These are phyloP conservation scores for Sylvilagus bachmani DNA, from an alignment of 2,113 vertebrate species.

Conservation along the genomic window DNA sequence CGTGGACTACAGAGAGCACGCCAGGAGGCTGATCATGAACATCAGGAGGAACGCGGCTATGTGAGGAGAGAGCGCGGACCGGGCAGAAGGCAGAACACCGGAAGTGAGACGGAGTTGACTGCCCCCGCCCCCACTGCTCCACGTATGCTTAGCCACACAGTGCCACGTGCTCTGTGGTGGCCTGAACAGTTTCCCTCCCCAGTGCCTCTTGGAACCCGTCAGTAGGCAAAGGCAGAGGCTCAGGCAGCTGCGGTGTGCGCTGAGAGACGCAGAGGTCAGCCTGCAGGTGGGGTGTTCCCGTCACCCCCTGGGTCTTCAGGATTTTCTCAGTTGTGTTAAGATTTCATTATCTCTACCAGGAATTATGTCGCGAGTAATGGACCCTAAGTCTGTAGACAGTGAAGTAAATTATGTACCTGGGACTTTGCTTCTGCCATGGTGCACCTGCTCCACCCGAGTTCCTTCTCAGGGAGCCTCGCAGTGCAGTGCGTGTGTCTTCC, in stretches of 20 bases:
- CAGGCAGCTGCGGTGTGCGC: not conserved
- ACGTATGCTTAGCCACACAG: not conserved
- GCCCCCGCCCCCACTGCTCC: not conserved
- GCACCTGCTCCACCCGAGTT: constrained; percentile 60
- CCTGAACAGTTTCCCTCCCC: constrained; percentile 56
- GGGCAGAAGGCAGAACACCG: constrained; percentile 31
- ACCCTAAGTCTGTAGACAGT: constrained; percentile 65
- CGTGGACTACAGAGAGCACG: constrained; percentile 95
- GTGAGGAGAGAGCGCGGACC: constrained; percentile 50
- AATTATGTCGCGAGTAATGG: constrained; percentile 73
- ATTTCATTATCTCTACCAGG: constrained; percentile 65
- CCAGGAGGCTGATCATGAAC: constrained; percentile 93
- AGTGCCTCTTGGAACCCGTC: not conserved
- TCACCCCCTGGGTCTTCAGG: not conserved
- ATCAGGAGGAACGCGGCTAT: constrained; percentile 91
- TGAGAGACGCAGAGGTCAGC: not conserved
- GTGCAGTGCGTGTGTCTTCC: constrained; percentile 48
- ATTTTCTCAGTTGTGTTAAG: constrained; percentile 50
- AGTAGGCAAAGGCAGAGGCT: constrained; percentile 28
- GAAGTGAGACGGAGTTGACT: not conserved
- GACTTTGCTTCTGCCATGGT: constrained; percentile 56
- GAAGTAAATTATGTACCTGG: constrained; percentile 73
- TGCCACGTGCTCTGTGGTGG: constrained; percentile 37
- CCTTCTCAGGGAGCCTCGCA: constrained; percentile 34
- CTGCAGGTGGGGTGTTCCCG: not conserved